Conservation (phyloP, 2,113 vertebrate genomes). For the Channa maculata region DNA sequence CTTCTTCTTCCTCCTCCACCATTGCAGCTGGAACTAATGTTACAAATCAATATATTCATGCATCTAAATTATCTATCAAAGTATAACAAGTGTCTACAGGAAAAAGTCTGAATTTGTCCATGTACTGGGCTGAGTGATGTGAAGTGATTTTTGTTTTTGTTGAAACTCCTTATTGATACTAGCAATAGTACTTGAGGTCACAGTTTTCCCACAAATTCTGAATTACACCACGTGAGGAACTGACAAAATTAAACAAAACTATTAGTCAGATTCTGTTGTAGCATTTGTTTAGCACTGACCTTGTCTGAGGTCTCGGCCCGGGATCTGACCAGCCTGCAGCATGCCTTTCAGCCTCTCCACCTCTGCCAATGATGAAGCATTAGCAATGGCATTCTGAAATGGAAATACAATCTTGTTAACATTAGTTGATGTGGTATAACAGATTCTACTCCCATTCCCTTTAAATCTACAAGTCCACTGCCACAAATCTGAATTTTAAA, state of each 20-base stretch:
- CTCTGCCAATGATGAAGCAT: constrained; percentile 92
- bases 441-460: no score
- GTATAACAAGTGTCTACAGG: neutral
- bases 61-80: neutral
- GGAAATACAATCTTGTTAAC: neutral
- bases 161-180: no score
- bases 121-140: neutral
- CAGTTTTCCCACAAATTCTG: neutral
- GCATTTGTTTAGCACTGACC: constrained; percentile 72
- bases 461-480: neutral
- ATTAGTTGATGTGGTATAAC: neutral
- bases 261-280: fast-evolving
- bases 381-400: constrained; percentile 91
- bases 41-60: neutral
- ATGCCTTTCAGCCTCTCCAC: constrained; percentile 94
- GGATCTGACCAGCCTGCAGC: constrained; percentile 95
- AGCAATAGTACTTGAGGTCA: no score
- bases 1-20: constrained; percentile 75
- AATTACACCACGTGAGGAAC: neutral
- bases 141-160: no score
- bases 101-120: neutral
- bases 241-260: neutral
- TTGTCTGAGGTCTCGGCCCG: constrained; percentile 89
- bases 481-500: neutral
- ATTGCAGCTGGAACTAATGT: constrained; percentile 53